A percentile compares a stretch with the other conserved stretches of the same genome.
Evolutionary conservation across 2,113 vertebrate species (phyloP).

Genomic region (Gorsachius goisagi): DNA sequence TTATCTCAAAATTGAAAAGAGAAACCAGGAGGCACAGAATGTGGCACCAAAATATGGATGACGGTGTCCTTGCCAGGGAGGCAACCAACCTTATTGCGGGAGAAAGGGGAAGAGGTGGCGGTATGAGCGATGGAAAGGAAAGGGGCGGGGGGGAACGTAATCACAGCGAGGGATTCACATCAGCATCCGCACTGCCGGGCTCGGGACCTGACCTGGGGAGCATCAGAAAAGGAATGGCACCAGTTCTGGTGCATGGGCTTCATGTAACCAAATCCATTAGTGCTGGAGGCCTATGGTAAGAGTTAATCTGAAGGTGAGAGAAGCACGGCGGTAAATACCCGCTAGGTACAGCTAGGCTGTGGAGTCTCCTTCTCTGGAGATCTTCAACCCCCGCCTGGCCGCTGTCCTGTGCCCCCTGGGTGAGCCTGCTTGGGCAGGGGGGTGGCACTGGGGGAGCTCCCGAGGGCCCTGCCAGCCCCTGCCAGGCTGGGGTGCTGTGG

Average conservation of each 20-base stretch:
- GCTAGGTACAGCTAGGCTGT: not conserved
- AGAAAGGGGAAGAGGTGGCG: not conserved
- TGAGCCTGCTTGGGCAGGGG: too few species aligned
- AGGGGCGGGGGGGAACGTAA: not conserved
- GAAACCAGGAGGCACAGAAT: not conserved
- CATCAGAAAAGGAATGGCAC: not conserved
- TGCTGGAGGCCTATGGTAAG: not conserved
- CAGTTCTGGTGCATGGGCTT: not conserved
- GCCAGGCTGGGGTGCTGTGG: too few species aligned
- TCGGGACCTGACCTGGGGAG: not conserved
- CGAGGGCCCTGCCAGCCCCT: too few species aligned
- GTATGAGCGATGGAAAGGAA: not conserved
- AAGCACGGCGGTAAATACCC: not conserved
- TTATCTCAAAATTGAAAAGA: not conserved
- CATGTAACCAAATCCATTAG: not conserved
- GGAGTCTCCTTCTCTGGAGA: too few species aligned
- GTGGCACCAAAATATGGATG: not conserved
- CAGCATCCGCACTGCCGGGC: not conserved
- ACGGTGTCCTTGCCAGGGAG: slow-evolving; percentile 3
- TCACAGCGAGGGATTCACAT: not conserved
- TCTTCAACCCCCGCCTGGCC: not conserved
- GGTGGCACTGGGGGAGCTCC: too few species aligned
- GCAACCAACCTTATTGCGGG: not conserved
- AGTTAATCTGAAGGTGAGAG: not conserved
- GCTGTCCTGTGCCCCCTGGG: not conserved